A percentile compares a stretch with the other conserved stretches of the same genome.
phyloP scores from a whole-genome alignment of 2,888 invertebrate genomes.

The Prosopocoilus inquinatus region DNA sequence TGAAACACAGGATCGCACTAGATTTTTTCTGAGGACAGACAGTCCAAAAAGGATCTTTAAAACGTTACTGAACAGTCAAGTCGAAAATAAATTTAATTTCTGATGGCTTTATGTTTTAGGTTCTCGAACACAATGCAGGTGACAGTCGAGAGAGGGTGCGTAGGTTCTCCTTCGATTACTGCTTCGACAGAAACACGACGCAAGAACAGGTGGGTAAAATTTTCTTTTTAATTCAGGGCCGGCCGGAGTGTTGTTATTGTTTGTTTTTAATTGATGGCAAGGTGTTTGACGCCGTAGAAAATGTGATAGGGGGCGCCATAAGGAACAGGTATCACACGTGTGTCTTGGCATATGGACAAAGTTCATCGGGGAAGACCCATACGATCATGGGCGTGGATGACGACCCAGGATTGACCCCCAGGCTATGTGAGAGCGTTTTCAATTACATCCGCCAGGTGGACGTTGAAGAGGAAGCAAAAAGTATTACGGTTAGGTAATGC shows the following conservation, averaged over 20 bases:
- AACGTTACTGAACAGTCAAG: too few species aligned
- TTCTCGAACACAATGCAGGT: slow-evolving; percentile 61
- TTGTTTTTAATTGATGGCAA: not conserved
- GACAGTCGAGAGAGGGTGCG: slow-evolving; percentile 65
- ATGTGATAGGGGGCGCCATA: slow-evolving; percentile 63
- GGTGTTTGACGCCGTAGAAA: slow-evolving; percentile 51
- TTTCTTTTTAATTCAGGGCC: not conserved
- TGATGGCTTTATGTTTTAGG: slow-evolving; percentile 16
- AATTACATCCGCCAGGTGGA: slow-evolving; percentile 43
- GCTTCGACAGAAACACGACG: slow-evolving; percentile 58
- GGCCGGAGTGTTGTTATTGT: not conserved
- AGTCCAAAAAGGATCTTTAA: too few species aligned
- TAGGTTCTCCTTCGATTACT: slow-evolving; percentile 64
- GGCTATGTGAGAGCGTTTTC: slow-evolving; percentile 57
- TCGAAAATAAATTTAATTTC: too few species aligned
- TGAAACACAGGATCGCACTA: too few species aligned
- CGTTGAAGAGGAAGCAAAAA: slow-evolving; percentile 41
- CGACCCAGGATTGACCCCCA: slow-evolving; percentile 58
- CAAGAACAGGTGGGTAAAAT: slow-evolving; percentile 53
- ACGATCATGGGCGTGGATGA: slow-evolving; percentile 70
- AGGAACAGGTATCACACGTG: slow-evolving; percentile 66
- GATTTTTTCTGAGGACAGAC: too few species aligned
- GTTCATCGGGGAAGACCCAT: slow-evolving; percentile 74
- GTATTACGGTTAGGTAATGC: slow-evolving; percentile 46
- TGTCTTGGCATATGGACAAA: slow-evolving; percentile 74